Percentiles rank a stretch among this genome's conserved stretches.
These are phyloP conservation scores for Florisuga fusca DNA, from an alignment of 2,797 vertebrate genomes.

Conservation along the genomic window DNA sequence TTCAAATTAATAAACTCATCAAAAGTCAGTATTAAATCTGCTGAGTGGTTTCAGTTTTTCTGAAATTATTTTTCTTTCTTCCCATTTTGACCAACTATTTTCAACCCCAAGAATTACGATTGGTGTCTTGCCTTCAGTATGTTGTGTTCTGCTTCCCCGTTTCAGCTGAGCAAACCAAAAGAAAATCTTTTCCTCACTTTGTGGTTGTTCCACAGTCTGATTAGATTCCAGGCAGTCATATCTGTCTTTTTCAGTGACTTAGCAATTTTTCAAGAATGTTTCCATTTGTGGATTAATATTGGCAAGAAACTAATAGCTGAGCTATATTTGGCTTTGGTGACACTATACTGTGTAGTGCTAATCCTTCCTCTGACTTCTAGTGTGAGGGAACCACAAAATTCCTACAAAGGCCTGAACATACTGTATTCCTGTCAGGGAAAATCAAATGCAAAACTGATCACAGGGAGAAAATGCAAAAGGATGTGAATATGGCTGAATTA, in stretches of 20 bases:
- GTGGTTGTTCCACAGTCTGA: neutral
- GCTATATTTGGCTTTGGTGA: neutral
- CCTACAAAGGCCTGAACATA: neutral
- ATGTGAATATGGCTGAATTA: neutral
- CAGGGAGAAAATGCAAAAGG: neutral
- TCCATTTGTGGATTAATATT: neutral
- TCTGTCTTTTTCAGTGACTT: neutral
- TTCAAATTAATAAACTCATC: neutral
- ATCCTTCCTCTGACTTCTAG: neutral
- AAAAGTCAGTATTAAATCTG: neutral
- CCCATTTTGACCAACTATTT: neutral
- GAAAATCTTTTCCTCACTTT: neutral
- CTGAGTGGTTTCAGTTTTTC: neutral
- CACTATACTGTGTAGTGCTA: neutral
- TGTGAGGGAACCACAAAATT: neutral
- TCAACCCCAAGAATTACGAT: neutral
- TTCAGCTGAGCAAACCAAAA: neutral
- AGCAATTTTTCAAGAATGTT: constrained; percentile 24
- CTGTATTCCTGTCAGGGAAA: neutral
- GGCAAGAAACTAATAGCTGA: neutral
- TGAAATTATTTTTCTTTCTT: neutral
- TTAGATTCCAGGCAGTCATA: neutral
- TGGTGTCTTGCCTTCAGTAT: neutral
- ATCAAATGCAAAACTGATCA: neutral
- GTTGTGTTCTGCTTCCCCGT: neutral